Evolutionary conservation across 2,888 invertebrate genomes (phyloP), one percentile per base, ranked within the genome.

Genomic region (Drosophila incognita): DNA sequence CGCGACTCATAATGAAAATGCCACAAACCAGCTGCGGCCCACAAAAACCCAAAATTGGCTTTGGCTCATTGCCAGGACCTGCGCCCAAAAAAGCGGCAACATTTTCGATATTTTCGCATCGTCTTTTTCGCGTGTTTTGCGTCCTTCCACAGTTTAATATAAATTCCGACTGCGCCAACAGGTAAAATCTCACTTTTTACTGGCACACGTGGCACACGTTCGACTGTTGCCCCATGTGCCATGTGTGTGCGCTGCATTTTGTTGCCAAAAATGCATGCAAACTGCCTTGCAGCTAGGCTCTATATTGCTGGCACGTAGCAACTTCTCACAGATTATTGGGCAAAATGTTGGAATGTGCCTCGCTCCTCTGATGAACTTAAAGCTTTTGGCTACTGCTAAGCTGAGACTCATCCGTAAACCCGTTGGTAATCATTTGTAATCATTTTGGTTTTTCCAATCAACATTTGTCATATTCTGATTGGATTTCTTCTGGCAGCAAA

Each of bases 101-200:
- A 64, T 42, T 57, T 33, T 48, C 33, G 18, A 42, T 62, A 59
- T 48, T 54, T 54, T 38, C 62, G 38, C 52, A 36, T 35, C 46
- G 21, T 24, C 21, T 15, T 24, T 46, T 31, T 18, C 48, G 40
- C 61, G 53, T 18, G 27, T 35, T 53, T 46, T 15, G 65, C 74
- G 24, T 54, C 42, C 54, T n/a, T 48, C 13, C 42, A 33, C 72
- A 68, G 69, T 83, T 83, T 79, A 87, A 87, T 83, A 83, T 83
- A 81, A 83, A 83, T 86, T 87, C 73, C 82, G 11, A 38, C 65
- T 57, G 21, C 15, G 70, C 67, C 74, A 81, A 83, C 85, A 84
- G 87, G 87, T 84, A 75, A 85, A 78, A 81, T 79, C 78, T 73
- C 69, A 62, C 59, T 77, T 74, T 73, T 75, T 67, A 62, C 70